Evolutionary conservation across 2,113 vertebrate genomes (phyloP), one percentile per base, ranked within the genome.

Genomic region (Diadophis punctatus): DNA sequence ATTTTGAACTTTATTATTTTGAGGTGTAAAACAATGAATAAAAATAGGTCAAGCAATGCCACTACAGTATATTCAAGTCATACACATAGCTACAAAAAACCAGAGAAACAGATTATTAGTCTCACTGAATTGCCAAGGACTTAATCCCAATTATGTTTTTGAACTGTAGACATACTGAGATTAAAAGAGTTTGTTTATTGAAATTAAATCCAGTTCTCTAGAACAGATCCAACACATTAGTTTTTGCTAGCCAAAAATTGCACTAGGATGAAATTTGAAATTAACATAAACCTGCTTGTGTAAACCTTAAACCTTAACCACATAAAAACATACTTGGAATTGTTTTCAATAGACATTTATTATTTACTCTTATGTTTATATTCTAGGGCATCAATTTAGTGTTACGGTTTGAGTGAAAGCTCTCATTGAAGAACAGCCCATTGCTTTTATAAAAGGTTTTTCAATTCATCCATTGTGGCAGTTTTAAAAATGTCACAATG

Each of bases 291-390:
- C 16, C 18, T 43, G 53, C n/a, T 30, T 49, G 16, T 86, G 27
- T 49, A 20, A 48, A 48, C 48, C 4, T 48, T 48, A 4, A 48
- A 23, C 74, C n/a, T 86, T 89, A 60, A 58, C 74, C 51, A 46
- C 53, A 58, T 27, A 43, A 52, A 60, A n/a, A 52, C 25, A 63
- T 39, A 52, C 8, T 27, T 18, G 10, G 6, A 39, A 85, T 49
- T 53, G 25, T 60, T 68, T 48, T 87, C 68, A 68, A 30, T 68
- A 27, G 49, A 89, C 63, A 86, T 25, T 91, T 93, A 89, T n/a
- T 16, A 48, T 90, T 91, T 60, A 49, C 63, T 60, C 86, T 84
- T 89, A 89, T 86, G 34, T 86, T 93, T 93, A 55, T 14, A 9
- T 25, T 34, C 49, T 4, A 46, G 88, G 87, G 39, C 51, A 68